Conservation (phyloP, 1,140 invertebrate species). For the Portunus trituberculatus region DNA sequence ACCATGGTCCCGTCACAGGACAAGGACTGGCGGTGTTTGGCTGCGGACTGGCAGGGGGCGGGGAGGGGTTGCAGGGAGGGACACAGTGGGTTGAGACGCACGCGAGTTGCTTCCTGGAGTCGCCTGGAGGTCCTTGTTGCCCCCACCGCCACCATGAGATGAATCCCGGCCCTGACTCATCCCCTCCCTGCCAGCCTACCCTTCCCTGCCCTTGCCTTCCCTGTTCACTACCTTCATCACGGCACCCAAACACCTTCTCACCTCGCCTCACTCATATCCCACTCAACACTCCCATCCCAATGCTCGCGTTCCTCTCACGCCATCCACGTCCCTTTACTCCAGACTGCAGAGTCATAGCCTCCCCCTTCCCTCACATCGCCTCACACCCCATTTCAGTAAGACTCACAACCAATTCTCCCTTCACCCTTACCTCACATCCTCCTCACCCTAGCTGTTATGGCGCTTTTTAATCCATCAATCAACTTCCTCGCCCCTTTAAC, state of each 20-base stretch:
- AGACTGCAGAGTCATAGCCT: background rate
- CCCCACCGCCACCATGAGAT: slow-evolving; percentile 32
- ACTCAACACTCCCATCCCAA: background rate
- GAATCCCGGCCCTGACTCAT: slow-evolving; percentile 27
- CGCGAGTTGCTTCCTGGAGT: slow-evolving; percentile 39
- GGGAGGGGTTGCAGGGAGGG: background rate
- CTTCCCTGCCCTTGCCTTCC: background rate
- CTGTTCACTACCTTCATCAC: background rate
- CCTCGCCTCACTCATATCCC: background rate
- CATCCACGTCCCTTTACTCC: background rate
- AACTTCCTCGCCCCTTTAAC: no score
- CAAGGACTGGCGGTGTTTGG: background rate
- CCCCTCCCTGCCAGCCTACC: background rate
- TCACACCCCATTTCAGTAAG: no score
- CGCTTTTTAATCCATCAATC: no score
- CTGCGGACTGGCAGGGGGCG: background rate
- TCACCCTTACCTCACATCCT: background rate
- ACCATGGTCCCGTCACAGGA: background rate
- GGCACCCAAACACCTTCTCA: background rate
- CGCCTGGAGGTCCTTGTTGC: slow-evolving; percentile 53
- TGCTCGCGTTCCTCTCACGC: background rate
- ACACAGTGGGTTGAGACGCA: background rate
- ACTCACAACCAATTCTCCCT: no score
- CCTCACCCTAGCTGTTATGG: no score
- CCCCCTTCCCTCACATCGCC: background rate